These are phyloP conservation scores for Drosophila meridiana DNA, from an alignment of 2,888 invertebrate species.

Conservation along the genomic window DNA sequence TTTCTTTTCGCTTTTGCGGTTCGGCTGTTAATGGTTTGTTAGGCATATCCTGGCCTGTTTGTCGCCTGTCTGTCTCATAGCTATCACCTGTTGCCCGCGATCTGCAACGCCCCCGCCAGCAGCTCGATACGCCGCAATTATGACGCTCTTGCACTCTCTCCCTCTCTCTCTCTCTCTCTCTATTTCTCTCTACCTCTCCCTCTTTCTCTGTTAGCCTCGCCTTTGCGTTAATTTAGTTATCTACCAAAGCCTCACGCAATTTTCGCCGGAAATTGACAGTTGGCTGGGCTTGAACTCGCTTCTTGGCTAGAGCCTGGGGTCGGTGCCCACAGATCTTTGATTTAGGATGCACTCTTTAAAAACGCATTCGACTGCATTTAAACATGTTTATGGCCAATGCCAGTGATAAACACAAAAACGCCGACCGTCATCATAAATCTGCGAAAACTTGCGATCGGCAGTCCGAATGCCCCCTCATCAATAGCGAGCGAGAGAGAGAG, in stretches of 20 bases:
- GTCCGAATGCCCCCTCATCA: conserved; percentile 8
- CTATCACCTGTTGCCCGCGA: conserved; percentile 48
- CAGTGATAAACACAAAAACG: conserved; percentile 54
- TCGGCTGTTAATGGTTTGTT: conserved; percentile 79
- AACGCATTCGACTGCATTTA: conserved; percentile 79
- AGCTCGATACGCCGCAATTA: conserved; percentile 51
- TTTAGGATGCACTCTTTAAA: conserved; percentile 83
- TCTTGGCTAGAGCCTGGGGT: conserved; percentile 20
- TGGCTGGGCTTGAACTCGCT: conserved; percentile 18
- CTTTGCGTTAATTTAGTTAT: conserved; percentile 75
- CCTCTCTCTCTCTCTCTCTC: not conserved
- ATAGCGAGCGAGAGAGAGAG: conserved; percentile 11
- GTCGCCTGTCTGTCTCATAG: conserved; percentile 6
- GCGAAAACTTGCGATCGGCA: conserved; percentile 43
- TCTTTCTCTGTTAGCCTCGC: not conserved
- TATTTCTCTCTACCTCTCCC: not conserved
- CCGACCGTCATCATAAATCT: conserved; percentile 70
- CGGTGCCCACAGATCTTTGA: conserved; percentile 73
- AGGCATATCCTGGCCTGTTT: conserved; percentile 51
- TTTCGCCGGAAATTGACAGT: conserved; percentile 74
- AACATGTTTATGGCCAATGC: conserved; percentile 75
- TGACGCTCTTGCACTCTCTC: conserved; percentile 43
- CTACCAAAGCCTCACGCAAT: conserved; percentile 44
- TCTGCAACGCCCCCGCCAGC: conserved; percentile 23
- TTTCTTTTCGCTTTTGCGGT: conserved; percentile 56